Evolutionary conservation across 1,140 invertebrate species (phyloP), one percentile per base, ranked within the genome.

Genomic region (Acromyrmex charruanus): DNA sequence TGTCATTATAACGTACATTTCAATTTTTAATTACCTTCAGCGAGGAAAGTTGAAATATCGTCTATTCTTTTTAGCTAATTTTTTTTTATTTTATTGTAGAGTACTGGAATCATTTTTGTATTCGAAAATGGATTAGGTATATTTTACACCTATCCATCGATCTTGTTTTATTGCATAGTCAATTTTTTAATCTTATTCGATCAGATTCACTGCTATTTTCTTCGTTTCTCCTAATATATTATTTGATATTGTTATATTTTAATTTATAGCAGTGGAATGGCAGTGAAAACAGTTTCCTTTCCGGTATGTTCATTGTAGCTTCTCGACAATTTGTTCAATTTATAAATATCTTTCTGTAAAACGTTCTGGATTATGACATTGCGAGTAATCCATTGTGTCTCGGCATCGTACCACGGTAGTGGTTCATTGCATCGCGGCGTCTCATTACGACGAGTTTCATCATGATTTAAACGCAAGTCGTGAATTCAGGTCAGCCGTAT

Each of bases 381-480:
- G 21, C 16, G 14, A 6, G n/a, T 28, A 61, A 65, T 71, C 12
- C 9, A 58, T 31, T 49, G 35, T 25, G 35, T 77, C 35, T 74
- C 69, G 5, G 16, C 16, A 66, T 18, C 66, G 25, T 49, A 16
- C 14, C 4, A 58, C 21, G 9, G 21, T 72, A 16, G 66, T 31
- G 21, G 21, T 44, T 61, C 21, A 58, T 71, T 35, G 21, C 58
- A 35, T 35, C 53, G 5, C 12, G 53, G 74, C 51, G 49, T 87
- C 58, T 87, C 71, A 87, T 87, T 89, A 74, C 51, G 28, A 16
- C n/a, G 31, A 51, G 63, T 90, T 90, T 90, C 89, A 77, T 89
- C 85, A 89, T 28, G 65, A 77, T 65, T 90, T 87, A 89, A 89
- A 86, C n/a, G 65, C 77, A 87, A 89, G 55, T 31, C 68, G 55